Base-by-base conservation (phyloP, 2,113 vertebrate species). In the Ondatra zibethicus region DNA sequence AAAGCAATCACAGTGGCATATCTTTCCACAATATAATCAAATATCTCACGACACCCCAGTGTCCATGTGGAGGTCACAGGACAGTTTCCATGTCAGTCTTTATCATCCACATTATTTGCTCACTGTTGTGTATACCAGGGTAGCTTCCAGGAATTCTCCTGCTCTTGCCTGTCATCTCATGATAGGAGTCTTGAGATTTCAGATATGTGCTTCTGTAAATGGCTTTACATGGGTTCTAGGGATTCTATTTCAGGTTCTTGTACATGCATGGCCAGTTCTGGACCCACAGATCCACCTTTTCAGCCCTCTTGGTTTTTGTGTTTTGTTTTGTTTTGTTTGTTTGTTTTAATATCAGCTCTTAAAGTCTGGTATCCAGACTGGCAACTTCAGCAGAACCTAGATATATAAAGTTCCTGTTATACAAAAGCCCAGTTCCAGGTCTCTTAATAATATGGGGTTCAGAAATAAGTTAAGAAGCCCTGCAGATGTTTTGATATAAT, bases 381-480 rank as follows among this genome's bases (percentile, higher is more conserved):
- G 61, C 23, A 91, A 50, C 14, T 68, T 87, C 45, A 82, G 80
- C 10, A 95, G 63, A 70, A 96, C 29, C 63, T 45, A 58, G 61
- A 90, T 66, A 50, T 58, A 58, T 42, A 93, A 25, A 70, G 47
- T 89, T 90, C 78, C n/a, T 10, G 55, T 58, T 58, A 58, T 19
- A 58, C 19, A 21, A 58, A 58, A 55, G 47, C 36, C 47, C 63
- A 3, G 21, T 55, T 39, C 36, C 7, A n/a, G 63, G 31, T 10
- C 42, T 68, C 80, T 45, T 52, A 42, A 92, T 81, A 93, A 45
- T 19, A 7, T 89, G 23, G 25, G 11, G 2, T 36, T 29, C 42
- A 70, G 58, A 42, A 89, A 31, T 61, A 33, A 72, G 92, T 94
- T 82, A 93, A 89, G 55, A 94, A 55, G 52, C n/a, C 63, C 3